A percentile compares a stretch with the other conserved stretches of the same genome.
Conservation (phyloP, 1,140 invertebrate species). For the Contarinia nasturtii region DNA sequence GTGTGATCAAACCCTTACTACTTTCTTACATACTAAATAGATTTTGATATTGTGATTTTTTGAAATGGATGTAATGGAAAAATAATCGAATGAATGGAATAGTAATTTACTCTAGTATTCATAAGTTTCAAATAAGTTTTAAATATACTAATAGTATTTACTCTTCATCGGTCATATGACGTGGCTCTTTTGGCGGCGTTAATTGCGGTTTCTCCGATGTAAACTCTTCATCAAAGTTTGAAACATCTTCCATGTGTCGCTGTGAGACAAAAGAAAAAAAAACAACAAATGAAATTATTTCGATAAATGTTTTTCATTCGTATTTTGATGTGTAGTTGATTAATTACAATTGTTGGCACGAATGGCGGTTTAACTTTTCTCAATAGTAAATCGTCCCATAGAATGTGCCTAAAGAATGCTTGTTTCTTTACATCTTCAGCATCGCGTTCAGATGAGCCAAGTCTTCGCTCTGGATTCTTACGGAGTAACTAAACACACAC, state of each 20-base stretch:
- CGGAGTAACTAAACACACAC: constrained; percentile 63
- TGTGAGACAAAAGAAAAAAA: constrained; percentile 19
- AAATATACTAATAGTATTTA: too few species aligned
- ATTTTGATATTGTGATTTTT: too few species aligned
- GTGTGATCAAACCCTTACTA: too few species aligned
- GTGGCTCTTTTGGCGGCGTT: constrained; percentile 92
- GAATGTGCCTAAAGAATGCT: constrained; percentile 88
- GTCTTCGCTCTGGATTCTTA: constrained; percentile 90
- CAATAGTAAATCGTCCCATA: constrained; percentile 88
- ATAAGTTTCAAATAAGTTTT: too few species aligned
- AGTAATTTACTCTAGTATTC: too few species aligned
- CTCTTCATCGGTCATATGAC: constrained; percentile 68
- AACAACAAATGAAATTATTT: too few species aligned
- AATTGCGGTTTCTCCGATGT: constrained; percentile 89
- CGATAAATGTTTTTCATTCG: too few species aligned
- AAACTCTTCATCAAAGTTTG: constrained; percentile 99
- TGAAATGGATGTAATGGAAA: too few species aligned
- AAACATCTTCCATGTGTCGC: constrained; percentile 86
- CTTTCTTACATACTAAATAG: too few species aligned
- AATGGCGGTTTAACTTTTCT: constrained; percentile 93
- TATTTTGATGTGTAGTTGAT: too few species aligned
- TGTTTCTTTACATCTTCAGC: constrained; percentile 99
- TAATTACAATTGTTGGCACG: constrained; percentile 79
- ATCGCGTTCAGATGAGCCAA: constrained; percentile 94
- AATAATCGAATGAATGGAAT: too few species aligned